phyloP scores from a whole-genome alignment of 2,797 vertebrate species.

The Serranus cabrilla region DNA sequence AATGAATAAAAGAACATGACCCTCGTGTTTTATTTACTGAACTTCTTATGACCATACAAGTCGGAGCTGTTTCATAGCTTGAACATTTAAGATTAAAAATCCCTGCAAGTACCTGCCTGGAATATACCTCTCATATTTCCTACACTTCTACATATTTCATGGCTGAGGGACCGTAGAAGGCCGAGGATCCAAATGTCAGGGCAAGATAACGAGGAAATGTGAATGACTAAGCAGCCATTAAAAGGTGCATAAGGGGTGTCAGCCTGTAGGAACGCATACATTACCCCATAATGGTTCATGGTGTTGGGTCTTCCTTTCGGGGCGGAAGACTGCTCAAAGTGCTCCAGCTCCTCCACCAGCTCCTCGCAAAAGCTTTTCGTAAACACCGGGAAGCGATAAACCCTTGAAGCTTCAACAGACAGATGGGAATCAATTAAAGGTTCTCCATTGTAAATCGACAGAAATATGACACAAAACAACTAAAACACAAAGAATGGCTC shows the following conservation, averaged over 20 bases:
- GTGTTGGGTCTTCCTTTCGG: conserved; percentile 96
- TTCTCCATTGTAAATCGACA: too few relatives aligned
- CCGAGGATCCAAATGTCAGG: neutral
- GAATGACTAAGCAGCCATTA: conserved; percentile 2
- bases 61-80: neutral
- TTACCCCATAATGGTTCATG: conserved; percentile 98
- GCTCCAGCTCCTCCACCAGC: conserved; percentile 93
- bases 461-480: too few relatives aligned
- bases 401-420: conserved; percentile 84
- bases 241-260: neutral
- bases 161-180: neutral
- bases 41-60: neutral
- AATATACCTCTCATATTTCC: neutral
- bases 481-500: too few relatives aligned
- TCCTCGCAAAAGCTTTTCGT: conserved; percentile 88
- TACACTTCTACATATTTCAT: neutral
- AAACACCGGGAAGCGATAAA: conserved; percentile 93
- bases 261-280: neutral
- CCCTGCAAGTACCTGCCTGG: neutral
- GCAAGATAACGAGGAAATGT: conserved; percentile 1
- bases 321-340: conserved; percentile 92
- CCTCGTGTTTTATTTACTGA: neutral
- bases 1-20: neutral
- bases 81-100: neutral
- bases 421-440: neutral